Conservation (phyloP, 1,140 invertebrate species). For the Drosophila bocqueti region DNA sequence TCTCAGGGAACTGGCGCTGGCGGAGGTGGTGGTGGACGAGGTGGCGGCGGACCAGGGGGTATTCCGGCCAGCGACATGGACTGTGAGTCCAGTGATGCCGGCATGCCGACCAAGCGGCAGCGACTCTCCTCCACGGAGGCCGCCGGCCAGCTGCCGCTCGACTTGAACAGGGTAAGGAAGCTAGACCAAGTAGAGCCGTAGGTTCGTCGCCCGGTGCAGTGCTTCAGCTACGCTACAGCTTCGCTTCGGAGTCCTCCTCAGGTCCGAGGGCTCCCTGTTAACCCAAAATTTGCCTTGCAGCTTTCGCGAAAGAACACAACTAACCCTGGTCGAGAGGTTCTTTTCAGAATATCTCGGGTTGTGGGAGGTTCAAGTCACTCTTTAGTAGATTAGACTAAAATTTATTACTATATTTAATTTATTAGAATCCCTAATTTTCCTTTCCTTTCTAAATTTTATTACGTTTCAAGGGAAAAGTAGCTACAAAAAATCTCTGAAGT, state of each 20-base stretch:
- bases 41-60: conserved; percentile 16
- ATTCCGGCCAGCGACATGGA: conserved; percentile 51
- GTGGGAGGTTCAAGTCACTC: neutral
- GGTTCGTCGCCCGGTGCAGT: conserved; percentile 58
- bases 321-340: conserved; percentile 37
- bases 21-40: conserved; percentile 33
- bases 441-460: neutral
- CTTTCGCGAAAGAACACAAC: conserved; percentile 37
- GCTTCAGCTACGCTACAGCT: conserved; percentile 66
- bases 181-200: conserved; percentile 56
- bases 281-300: conserved; percentile 65
- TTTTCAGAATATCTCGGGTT: conserved; percentile 56
- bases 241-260: conserved; percentile 40
- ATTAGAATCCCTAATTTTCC: no score
- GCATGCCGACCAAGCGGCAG: conserved; percentile 62
- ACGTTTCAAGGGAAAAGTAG: neutral
- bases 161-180: conserved; percentile 81
- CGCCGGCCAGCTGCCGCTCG: conserved; percentile 60
- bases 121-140: conserved; percentile 78
- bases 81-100: conserved; percentile 75
- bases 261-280: conserved; percentile 18
- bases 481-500: neutral
- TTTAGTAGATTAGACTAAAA: conserved; percentile 2
- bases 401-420: no score
- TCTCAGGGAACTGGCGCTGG: conserved; percentile 24